Evolutionary conservation across 2,888 invertebrate genomes (phyloP).

Genomic region (Eupelmus urozonus): DNA sequence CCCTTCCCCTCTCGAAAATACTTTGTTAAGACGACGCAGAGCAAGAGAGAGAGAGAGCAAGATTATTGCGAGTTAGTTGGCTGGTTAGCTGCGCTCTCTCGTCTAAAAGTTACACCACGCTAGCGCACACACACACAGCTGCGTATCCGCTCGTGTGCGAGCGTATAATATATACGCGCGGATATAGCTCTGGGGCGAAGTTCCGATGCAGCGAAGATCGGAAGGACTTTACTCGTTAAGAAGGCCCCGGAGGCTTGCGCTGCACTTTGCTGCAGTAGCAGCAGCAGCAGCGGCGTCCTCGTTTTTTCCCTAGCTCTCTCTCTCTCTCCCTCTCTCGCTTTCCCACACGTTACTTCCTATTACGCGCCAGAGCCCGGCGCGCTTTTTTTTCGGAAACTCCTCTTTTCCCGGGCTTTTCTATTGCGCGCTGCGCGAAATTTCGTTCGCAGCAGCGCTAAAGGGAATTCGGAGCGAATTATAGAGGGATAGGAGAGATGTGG

Average conservation of each 20-base stretch:
- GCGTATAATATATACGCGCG: slow-evolving; percentile 29
- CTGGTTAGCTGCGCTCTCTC: slow-evolving; percentile 69
- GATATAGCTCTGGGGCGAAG: neutral
- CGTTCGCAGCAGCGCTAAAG: too few species aligned
- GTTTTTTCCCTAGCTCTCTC: neutral
- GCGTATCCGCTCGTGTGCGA: neutral
- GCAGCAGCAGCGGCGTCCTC: neutral
- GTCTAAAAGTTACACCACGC: slow-evolving; percentile 66
- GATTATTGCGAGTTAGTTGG: slow-evolving; percentile 70
- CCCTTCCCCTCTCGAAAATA: neutral
- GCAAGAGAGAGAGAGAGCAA: slow-evolving; percentile 53
- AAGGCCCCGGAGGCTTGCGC: slow-evolving; percentile 67
- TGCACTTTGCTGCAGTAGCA: neutral
- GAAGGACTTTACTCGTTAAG: slow-evolving; percentile 72
- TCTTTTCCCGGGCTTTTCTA: neutral
- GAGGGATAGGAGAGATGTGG: too few species aligned
- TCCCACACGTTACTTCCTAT: slow-evolving; percentile 33
- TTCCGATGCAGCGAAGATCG: slow-evolving; percentile 50
- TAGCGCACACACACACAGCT: slow-evolving; percentile 57
- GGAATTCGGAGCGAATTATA: too few species aligned
- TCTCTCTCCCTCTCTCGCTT: neutral
- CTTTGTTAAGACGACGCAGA: slow-evolving; percentile 62
- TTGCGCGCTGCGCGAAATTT: neutral
- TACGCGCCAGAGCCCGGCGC: neutral
- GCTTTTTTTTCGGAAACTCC: neutral